Base-by-base conservation (phyloP, 2,888 invertebrate genomes). In the Tethea ocularis region DNA sequence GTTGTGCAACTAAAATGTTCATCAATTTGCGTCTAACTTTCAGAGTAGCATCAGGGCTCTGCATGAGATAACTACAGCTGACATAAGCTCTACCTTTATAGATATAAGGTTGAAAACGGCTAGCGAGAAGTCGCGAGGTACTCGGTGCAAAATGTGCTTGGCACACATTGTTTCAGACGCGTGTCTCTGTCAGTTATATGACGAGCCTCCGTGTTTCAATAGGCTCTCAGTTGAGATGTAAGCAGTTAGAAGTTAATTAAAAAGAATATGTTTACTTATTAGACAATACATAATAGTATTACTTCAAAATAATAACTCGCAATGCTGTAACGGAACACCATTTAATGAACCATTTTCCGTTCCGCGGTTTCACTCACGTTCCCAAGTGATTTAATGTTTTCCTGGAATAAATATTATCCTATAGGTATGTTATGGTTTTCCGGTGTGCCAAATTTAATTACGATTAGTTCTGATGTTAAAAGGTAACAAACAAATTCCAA, bases 11-110 rank as follows among this genome's bases (percentile, higher is more conserved):
- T 46, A 46, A 46, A 46, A 46, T 20, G 46, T 46, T 46, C 46
- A 46, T 46, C 20, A 46, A 46, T 46, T 46, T 46, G 46, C 46
- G 46, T 46, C 46, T 46, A 46, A 20, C 46, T 46, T 41, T 8
- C n/a, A 41, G n/a, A 41, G 46, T 20, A 20, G 10, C 46, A 46
- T 46, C 46, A 20, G 20, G 20, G 17, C 17, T 17, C 20, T 20
- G 46, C 20, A 10, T 46, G 10, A 46, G 10, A 46, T 46, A 20
- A 17, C 1, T 20, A n/a, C 1, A 46, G 20, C 46, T 17, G 20
- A 46, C 10, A 10, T 46, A 15, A 46, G 10, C 46, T 46, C 46
- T 46, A 46, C 20, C 2, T 1, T 20, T 46, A 7, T 1, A 46
- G 20, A 10, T 1, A 46, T 46, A 46, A 17, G 46, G 46, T 46